These are phyloP conservation scores for Ectemnius lituratus DNA, from an alignment of 2,888 invertebrate genomes.

Conservation along the genomic window DNA sequence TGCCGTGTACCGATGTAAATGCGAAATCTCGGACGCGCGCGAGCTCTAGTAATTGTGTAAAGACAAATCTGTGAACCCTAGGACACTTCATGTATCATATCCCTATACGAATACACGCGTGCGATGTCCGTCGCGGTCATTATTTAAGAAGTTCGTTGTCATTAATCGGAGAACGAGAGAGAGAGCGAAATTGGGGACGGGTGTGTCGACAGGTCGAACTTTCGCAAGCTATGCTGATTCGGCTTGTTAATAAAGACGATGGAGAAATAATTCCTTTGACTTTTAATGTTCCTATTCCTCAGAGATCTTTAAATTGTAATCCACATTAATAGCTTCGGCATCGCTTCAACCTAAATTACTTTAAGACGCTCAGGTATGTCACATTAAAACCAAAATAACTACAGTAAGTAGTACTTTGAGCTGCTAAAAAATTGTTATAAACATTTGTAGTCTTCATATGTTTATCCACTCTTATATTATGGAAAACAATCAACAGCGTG, in stretches of 20 bases:
- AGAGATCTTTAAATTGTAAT: too few relatives aligned
- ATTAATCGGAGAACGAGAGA: conserved; percentile 24
- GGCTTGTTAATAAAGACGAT: conserved; percentile 48
- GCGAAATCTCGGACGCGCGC: conserved; percentile 29
- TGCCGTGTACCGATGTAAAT: neutral
- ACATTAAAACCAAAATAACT: too few relatives aligned
- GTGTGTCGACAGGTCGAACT: conserved; percentile 32
- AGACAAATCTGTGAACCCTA: conserved; percentile 38
- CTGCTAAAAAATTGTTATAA: too few relatives aligned
- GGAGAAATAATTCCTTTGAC: conserved; percentile 28
- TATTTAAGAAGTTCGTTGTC: conserved; percentile 29
- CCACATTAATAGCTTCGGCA: too few relatives aligned
- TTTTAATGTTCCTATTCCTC: neutral
- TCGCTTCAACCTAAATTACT: too few relatives aligned
- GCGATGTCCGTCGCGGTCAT: conserved; percentile 23
- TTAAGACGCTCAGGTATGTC: too few relatives aligned
- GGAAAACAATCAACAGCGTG: too few relatives aligned
- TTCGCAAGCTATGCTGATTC: conserved; percentile 39
- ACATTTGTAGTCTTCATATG: too few relatives aligned
- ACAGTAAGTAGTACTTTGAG: too few relatives aligned
- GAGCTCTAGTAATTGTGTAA: conserved; percentile 18
- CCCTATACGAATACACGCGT: conserved; percentile 43
- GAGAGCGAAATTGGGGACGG: neutral
- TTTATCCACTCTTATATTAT: too few relatives aligned
- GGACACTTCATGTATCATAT: conserved; percentile 48